Base-by-base conservation (phyloP, 2,888 invertebrate genomes). In the Gerris lacustris region DNA sequence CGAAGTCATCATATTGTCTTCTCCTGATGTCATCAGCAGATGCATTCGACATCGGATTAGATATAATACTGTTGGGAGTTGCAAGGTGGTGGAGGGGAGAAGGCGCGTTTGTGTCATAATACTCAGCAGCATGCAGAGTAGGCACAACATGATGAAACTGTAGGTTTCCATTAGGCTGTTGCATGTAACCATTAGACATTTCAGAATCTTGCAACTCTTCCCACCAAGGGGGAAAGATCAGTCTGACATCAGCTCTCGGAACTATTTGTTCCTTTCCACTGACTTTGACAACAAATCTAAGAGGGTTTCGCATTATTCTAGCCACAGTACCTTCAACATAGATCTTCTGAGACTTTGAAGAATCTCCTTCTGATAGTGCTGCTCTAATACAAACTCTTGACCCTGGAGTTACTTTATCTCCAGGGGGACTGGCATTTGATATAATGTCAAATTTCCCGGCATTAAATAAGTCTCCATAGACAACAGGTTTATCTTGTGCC, bases 181-280 rank as follows among this genome's bases (percentile, higher is more conserved):
- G 71, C 11, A 55, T 55, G 64, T 71, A 69, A 9, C 69, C 69
- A 63, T 69, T 69, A 9, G 31, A n/a, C 15, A 69, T 63, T 9
- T 74, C 74, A 31, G 44, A 70, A 69, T 73, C 74, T 47, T 74
- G 72, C 18, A 97, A 81, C 82, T 98, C 97, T 78, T 97, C 98
- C 82, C 91, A 92, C 97, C 98, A 98, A 0, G 97, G 98, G 17
- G 96, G 95, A 79, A 91, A 87, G 75, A 96, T 83, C 44, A 98
- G 85, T 44, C 98, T 86, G 72, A 98, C 83, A 80, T 96, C 94
- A 6, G 96, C 94, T 62, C 97, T 85, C 78, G 92, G 90, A 74
- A 95, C 92, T 77, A 89, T 87, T 75, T 87, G 85, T 78, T 83
- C 82, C 71, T 81, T 83, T 73, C 80, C 80, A 72, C 82, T 80